phyloP scores from a whole-genome alignment of 2,113 vertebrate species.

The Oceanites oceanicus region DNA sequence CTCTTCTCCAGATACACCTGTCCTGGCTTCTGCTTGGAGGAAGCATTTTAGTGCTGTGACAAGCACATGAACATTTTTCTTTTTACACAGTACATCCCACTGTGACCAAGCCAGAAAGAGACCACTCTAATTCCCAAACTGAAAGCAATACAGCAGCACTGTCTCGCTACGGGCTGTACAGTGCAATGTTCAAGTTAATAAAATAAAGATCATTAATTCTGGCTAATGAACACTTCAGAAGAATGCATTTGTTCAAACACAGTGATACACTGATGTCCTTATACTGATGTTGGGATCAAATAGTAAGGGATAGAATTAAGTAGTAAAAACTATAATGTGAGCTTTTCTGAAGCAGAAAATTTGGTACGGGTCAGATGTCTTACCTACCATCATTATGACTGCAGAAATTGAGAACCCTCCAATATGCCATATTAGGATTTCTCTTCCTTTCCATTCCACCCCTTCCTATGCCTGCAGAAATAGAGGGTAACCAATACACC shows the following conservation, averaged over 20 bases:
- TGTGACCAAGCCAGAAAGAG: background rate
- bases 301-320: background rate
- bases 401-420: background rate
- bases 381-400: background rate
- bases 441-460: background rate
- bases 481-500: background rate
- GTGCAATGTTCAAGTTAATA: background rate
- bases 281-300: background rate
- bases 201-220: background rate
- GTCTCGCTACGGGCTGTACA: background rate
- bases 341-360: background rate
- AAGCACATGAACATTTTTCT: background rate
- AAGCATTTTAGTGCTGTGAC: background rate
- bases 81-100: background rate
- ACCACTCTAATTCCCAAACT: background rate
- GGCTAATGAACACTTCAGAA: background rate
- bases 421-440: background rate
- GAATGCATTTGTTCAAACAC: background rate
- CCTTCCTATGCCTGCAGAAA: background rate
- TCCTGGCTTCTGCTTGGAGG: background rate
- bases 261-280: background rate
- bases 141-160: background rate
- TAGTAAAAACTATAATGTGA: background rate
- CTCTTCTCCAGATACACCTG: background rate
- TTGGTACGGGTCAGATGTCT: background rate